Percentiles rank a stretch among this genome's conserved stretches.
phyloP scores from a whole-genome alignment of 2,113 vertebrate genomes.

The Anser cygnoides region DNA sequence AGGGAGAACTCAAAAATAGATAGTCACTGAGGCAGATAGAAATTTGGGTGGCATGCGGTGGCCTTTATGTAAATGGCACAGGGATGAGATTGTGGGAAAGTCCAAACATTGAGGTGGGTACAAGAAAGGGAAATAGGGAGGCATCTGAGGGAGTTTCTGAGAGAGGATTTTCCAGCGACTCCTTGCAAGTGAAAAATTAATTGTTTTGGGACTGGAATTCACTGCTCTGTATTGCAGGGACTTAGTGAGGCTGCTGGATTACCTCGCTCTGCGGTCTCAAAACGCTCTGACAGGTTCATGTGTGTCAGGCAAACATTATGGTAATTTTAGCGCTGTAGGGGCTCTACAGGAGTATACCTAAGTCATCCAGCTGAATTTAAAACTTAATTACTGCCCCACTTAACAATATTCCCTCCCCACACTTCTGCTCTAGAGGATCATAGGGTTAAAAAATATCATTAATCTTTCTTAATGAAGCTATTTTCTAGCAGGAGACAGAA shows the following conservation, averaged over 20 bases:
- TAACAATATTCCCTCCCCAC: conserved; percentile 25
- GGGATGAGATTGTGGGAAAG: conserved; percentile 31
- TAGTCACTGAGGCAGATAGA: not conserved
- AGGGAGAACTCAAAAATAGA: not conserved
- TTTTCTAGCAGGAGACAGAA: conserved; percentile 62
- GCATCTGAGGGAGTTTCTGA: conserved; percentile 27
- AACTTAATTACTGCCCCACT: conserved; percentile 59
- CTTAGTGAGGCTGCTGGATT: conserved; percentile 34
- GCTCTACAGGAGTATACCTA: conserved; percentile 18
- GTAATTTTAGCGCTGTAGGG: conserved; percentile 47
- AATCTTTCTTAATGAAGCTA: conserved; percentile 67
- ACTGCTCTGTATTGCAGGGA: not conserved
- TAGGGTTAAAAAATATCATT: conserved; percentile 61
- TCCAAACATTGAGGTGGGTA: not conserved
- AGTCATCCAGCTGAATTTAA: conserved; percentile 52
- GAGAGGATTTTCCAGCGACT: conserved; percentile 19
- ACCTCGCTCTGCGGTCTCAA: conserved; percentile 26
- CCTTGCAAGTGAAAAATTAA: conserved; percentile 48
- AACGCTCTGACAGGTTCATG: conserved; percentile 59
- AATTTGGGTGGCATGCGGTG: not conserved
- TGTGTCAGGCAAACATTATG: conserved; percentile 63
- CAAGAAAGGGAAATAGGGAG: not conserved
- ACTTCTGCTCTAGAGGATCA: conserved; percentile 20
- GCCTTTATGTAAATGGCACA: not conserved
- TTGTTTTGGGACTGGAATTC: conserved; percentile 58